phyloP scores from a whole-genome alignment of 2,113 vertebrate species.

The Panurus biarmicus region DNA sequence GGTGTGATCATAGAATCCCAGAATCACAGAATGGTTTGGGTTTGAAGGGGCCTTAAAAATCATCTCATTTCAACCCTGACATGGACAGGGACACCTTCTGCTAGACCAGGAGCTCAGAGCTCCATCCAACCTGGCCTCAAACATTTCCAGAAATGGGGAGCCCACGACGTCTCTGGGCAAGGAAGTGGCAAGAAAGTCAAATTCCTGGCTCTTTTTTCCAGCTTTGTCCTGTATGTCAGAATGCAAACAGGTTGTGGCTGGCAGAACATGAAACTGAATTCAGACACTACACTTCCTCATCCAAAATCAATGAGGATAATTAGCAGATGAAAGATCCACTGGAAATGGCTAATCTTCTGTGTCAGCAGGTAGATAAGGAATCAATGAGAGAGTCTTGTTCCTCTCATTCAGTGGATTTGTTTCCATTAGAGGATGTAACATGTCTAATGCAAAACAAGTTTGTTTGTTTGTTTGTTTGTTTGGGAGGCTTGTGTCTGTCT shows the following conservation, averaged over 20 bases:
- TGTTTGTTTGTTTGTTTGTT: not conserved
- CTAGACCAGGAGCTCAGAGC: not conserved
- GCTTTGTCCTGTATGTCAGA: not conserved
- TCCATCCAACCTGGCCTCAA: not conserved
- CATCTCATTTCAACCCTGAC: not conserved
- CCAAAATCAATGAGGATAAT: constrained; percentile 55
- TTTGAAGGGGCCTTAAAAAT: not conserved
- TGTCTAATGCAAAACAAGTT: not conserved
- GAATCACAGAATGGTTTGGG: not conserved
- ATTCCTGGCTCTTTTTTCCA: not conserved
- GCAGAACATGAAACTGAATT: not conserved
- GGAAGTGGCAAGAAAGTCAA: not conserved
- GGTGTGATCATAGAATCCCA: not conserved
- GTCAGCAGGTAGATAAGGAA: constrained; percentile 35
- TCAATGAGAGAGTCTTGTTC: constrained; percentile 19
- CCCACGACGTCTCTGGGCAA: not conserved
- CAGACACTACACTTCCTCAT: not conserved
- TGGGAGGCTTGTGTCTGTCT: not conserved
- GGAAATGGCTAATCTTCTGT: constrained; percentile 6
- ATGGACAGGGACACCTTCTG: not conserved
- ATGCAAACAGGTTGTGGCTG: not conserved
- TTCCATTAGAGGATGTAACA: not conserved
- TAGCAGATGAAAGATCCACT: constrained; percentile 41
- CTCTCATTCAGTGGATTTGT: not conserved
- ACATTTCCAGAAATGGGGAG: not conserved